Evolutionary conservation across 2,113 vertebrate species (phyloP).

Genomic region (Tupaia tana): DNA sequence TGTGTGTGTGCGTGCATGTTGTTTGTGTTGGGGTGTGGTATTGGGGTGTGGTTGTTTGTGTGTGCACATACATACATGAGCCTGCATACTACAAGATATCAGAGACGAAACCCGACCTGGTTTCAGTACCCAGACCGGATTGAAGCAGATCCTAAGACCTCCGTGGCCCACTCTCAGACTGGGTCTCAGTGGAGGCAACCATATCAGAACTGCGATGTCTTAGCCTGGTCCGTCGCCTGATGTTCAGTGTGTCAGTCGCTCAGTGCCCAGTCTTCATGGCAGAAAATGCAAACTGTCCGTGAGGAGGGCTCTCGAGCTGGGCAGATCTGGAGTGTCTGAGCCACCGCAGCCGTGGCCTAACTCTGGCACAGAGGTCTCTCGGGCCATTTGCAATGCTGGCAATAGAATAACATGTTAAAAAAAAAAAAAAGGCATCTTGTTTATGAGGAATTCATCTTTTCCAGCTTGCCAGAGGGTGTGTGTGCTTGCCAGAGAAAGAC

Average conservation of each 20-base stretch:
- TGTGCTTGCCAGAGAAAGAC: too few relatives aligned
- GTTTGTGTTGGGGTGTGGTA: neutral
- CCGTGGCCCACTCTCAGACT: neutral
- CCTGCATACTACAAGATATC: neutral
- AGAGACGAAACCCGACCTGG: neutral
- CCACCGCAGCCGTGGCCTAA: neutral
- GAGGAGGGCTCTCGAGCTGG: too few relatives aligned
- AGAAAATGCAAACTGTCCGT: neutral
- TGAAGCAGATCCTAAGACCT: neutral
- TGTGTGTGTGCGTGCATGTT: neutral
- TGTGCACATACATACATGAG: fast-evolving
- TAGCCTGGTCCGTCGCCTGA: neutral
- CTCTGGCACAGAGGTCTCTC: too few relatives aligned
- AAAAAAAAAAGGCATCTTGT: too few relatives aligned
- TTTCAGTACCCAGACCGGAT: neutral
- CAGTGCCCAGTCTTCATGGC: neutral
- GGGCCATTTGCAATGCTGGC: too few relatives aligned
- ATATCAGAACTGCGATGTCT: neutral
- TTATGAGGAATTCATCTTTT: too few relatives aligned
- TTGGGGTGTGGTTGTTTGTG: neutral
- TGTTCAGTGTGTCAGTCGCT: neutral
- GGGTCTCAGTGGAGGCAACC: neutral
- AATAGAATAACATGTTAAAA: too few relatives aligned
- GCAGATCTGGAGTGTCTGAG: neutral
- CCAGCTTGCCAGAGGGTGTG: too few relatives aligned